Base-by-base conservation (phyloP, 2,113 vertebrate species). In the Xerus inauris region DNA sequence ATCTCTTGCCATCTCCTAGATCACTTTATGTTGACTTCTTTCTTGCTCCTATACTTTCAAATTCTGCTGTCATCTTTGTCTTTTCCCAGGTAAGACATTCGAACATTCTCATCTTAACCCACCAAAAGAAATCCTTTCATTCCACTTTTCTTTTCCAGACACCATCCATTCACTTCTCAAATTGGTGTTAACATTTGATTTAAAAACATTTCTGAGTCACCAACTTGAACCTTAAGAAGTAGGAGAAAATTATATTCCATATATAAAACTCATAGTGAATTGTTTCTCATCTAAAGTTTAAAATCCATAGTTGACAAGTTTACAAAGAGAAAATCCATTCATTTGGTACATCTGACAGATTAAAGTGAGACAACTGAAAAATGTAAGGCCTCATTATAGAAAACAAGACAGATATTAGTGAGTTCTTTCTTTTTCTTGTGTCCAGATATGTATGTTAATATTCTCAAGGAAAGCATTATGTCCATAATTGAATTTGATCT, bases 391-490 rank as follows among this genome's bases (percentile, higher is more conserved):
- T n/a, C 20, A 6, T 51, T 72, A 49, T 97, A 57, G n/a, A 88
- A 35, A 76, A 17, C 38, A 77, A 64, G 35, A 87, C 47, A 16
- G 45, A 26, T 32, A 51, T 86, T 64, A 65, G 35, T n/a, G 62
- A 11, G 5, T 81, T n/a, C 57, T 54, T 42, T 77, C n/a, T 59
- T 87, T 38, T 38, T 94, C 0, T 72, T 54, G 30, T 57, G 0
- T 38, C 38, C 79, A 28, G 8, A 67, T 89, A 67, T 89, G 3
- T 87, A 80, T 47, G n/a, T 30, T 85, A 17, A 72, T 72, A n/a
- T 83, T 83, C 40, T 51, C 32, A 96, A 54, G 47, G 64, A 88
- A 94, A 84, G 79, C 40, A 94, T 72, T 57, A 47, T 59, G 22
- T 51, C 49, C 80, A 10, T 94, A 85, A 90, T 35, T 91, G 12